These are phyloP conservation scores for Theocolax elegans DNA, from an alignment of 1,140 invertebrate species.

Conservation along the genomic window DNA sequence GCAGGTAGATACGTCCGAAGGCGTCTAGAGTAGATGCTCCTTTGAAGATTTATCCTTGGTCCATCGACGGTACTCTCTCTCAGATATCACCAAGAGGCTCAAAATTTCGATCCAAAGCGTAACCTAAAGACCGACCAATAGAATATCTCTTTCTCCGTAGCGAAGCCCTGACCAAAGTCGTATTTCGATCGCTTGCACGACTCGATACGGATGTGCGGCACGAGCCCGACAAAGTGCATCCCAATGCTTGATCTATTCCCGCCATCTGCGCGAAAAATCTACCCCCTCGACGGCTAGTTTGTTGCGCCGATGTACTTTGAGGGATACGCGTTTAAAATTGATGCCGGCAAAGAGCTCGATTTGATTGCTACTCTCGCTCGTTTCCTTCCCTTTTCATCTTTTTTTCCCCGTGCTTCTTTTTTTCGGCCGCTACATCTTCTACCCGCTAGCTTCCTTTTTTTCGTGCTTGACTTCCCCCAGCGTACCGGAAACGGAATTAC, in stretches of 20 bases:
- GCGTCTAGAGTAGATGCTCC: too few relatives aligned
- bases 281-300: too few relatives aligned
- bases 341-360: conserved; percentile 18
- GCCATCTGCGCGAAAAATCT: conserved; percentile 47
- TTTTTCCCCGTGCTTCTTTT: conserved; percentile 5
- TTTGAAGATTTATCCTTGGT: conserved; percentile 9
- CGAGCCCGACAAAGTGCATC: conserved; percentile 46
- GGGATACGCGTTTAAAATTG: conserved; percentile 28
- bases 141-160: too few relatives aligned
- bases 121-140: too few relatives aligned
- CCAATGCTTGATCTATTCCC: conserved; percentile 46
- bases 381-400: background rate
- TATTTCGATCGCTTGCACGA: conserved; percentile 1
- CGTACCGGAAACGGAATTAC: conserved; percentile 12
- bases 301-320: conserved; percentile 9
- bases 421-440: too few relatives aligned
- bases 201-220: conserved; percentile 37
- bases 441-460: too few relatives aligned
- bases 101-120: too few relatives aligned
- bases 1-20: too few relatives aligned
- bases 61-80: too few relatives aligned
- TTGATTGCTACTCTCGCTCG: conserved; percentile 22
- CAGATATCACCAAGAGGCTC: too few relatives aligned
- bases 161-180: background rate
- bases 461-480: too few relatives aligned